A percentile compares a stretch with the other conserved stretches of the same genome.
These are phyloP conservation scores for Embiotoca jacksoni DNA, from an alignment of 2,113 vertebrate species.

Conservation along the genomic window DNA sequence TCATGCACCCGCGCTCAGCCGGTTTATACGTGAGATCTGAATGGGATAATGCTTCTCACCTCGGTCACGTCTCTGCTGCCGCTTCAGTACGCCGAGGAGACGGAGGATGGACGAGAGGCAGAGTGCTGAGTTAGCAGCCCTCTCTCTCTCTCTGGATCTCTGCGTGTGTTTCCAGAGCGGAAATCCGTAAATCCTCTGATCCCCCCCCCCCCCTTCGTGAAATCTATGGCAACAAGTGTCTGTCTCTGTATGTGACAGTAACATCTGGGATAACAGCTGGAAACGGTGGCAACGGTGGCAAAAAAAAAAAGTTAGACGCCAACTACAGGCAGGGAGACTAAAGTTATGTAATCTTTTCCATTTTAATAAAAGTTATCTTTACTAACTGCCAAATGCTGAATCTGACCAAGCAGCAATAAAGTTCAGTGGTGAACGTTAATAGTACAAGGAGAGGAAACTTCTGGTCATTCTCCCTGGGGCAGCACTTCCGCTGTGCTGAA, in stretches of 20 bases:
- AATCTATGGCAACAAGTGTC: background rate
- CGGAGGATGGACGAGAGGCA: background rate
- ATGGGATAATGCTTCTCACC: constrained; percentile 61
- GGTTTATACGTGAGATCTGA: background rate
- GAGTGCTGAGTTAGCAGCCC: constrained; percentile 43
- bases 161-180: too few species aligned
- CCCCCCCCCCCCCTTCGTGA: too few species aligned
- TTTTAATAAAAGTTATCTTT: background rate
- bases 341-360: background rate
- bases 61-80: constrained; percentile 50
- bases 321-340: background rate
- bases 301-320: too few species aligned
- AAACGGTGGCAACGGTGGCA: too few species aligned
- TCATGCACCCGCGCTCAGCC: background rate
- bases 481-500: too few species aligned
- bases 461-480: too few species aligned
- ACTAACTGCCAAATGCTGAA: background rate
- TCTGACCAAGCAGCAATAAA: background rate
- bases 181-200: too few species aligned
- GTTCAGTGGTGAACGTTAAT: too few species aligned
- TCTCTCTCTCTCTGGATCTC: background rate
- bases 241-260: background rate
- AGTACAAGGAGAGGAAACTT: too few species aligned
- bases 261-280: background rate
- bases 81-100: constrained; percentile 44